These are phyloP conservation scores for Lampris megalopsis DNA, from an alignment of 2,113 vertebrate genomes.

Conservation along the genomic window DNA sequence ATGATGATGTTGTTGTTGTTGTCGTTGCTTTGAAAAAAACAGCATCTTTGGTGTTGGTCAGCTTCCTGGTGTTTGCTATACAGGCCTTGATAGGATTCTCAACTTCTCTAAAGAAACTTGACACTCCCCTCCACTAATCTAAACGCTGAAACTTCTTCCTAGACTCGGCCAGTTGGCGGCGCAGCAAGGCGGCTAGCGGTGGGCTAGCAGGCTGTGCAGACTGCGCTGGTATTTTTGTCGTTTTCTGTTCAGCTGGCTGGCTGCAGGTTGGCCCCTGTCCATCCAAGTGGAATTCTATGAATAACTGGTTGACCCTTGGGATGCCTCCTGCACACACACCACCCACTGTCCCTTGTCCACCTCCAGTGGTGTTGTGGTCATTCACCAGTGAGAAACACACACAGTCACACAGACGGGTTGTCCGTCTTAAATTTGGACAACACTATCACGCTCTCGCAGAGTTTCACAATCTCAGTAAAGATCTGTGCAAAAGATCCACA, in stretches of 20 bases:
- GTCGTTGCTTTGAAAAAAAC: conserved; percentile 23
- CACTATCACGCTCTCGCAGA: conserved; percentile 24
- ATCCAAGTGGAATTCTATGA: conserved; percentile 80
- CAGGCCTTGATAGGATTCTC: background rate
- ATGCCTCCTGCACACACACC: conserved; percentile 30
- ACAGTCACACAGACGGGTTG: background rate
- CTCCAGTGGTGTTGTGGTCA: conserved; percentile 36
- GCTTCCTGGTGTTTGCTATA: conserved; percentile 32
- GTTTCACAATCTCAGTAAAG: conserved; percentile 39
- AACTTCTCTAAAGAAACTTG: conserved; percentile 1
- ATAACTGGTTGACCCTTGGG: conserved; percentile 69
- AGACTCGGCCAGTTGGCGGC: no score
- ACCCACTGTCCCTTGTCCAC: conserved; percentile 25
- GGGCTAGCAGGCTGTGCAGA: background rate
- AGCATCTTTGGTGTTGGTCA: conserved; percentile 6
- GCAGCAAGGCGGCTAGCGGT: no score
- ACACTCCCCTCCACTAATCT: conserved; percentile 10
- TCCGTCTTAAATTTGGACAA: conserved; percentile 4
- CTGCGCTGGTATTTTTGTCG: conserved; percentile 47
- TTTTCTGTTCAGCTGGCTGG: conserved; percentile 67
- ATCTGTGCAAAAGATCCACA: conserved; percentile 15
- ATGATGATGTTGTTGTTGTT: background rate
- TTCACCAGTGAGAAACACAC: conserved; percentile 27
- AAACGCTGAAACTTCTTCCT: conserved; percentile 40
- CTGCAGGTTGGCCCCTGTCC: conserved; percentile 57